Conservation (phyloP, 2,113 vertebrate species). For the Morphnarchus princeps region DNA sequence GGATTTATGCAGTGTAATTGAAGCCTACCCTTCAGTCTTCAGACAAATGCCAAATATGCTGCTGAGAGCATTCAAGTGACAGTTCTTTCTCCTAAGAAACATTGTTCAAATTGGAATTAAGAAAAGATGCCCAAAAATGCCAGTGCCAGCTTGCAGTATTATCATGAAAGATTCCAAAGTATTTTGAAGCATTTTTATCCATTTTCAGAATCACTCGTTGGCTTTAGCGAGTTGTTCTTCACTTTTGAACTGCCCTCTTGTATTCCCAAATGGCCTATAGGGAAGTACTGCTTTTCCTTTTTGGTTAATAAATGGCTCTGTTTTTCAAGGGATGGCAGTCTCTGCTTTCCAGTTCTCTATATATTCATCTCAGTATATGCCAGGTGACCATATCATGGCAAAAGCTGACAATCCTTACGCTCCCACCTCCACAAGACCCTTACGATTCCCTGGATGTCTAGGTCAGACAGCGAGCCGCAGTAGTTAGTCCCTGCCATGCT, state of each 20-base stretch:
- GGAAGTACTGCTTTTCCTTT: neutral
- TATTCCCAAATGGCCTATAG: neutral
- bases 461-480: neutral
- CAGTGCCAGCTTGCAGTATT: neutral
- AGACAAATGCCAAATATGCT: neutral
- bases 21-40: neutral
- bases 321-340: neutral
- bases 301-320: neutral
- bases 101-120: neutral
- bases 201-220: neutral
- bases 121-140: neutral
- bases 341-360: neutral
- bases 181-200: neutral
- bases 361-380: neutral
- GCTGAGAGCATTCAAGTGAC: neutral
- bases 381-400: neutral
- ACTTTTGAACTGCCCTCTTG: neutral
- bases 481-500: neutral
- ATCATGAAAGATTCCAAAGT: neutral
- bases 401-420: neutral
- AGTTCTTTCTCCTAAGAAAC: neutral
- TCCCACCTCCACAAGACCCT: fast-evolving
- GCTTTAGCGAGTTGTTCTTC: neutral
- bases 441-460: neutral
- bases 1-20: neutral